Percentiles rank a stretch among this genome's conserved stretches.
These are phyloP conservation scores for Amphipyra tragopoginis DNA, from an alignment of 2,888 invertebrate genomes.

Conservation along the genomic window DNA sequence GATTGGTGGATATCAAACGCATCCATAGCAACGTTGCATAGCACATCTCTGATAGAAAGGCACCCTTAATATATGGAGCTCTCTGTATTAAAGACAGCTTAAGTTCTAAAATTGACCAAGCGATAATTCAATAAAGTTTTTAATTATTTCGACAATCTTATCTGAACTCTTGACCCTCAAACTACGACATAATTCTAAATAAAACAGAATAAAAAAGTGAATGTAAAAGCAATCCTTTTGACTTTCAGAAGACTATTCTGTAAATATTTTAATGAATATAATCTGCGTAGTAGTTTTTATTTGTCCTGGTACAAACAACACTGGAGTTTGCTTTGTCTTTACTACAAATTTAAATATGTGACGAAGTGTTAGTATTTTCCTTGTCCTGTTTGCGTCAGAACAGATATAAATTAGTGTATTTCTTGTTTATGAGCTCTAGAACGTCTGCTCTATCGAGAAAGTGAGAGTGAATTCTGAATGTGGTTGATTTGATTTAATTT, in stretches of 20 bases:
- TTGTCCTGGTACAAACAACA: conserved; percentile 14
- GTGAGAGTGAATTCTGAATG: too few relatives aligned
- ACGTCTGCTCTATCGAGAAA: conserved; percentile 18
- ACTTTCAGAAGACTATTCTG: conserved; percentile 2
- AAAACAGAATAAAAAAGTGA: background rate
- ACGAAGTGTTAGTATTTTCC: conserved; percentile 24
- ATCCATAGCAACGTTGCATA: too few relatives aligned
- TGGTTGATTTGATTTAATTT: background rate
- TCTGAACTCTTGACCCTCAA: background rate
- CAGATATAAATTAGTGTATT: background rate
- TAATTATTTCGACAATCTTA: background rate
- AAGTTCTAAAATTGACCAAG: background rate
- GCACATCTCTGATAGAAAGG: too few relatives aligned
- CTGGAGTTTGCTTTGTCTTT: conserved; percentile 9
- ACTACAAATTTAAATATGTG: conserved; percentile 22
- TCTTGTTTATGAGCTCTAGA: conserved; percentile 15
- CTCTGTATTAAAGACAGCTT: background rate
- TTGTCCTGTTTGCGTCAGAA: conserved; percentile 8
- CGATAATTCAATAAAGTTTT: background rate
- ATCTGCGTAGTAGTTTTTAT: conserved; percentile 7
- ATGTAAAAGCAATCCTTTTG: background rate
- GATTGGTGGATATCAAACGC: too few relatives aligned
- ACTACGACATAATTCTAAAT: background rate
- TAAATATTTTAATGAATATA: too few relatives aligned
- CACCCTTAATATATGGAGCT: background rate